Evolutionary conservation across 2,888 invertebrate species (phyloP).

Genomic region (Leucophenga montana): DNA sequence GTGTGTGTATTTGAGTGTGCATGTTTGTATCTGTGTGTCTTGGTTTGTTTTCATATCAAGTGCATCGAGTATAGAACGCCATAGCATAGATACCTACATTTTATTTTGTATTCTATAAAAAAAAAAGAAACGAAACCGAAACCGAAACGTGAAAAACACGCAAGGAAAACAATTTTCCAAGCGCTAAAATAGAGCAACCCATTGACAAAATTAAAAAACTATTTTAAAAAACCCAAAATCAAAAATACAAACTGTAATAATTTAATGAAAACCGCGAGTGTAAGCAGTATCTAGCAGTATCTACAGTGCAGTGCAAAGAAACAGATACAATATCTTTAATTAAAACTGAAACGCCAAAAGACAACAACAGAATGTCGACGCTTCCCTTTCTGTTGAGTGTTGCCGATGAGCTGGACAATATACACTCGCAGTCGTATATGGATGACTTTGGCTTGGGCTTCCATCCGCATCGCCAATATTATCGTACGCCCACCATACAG

Average conservation of each 20-base stretch:
- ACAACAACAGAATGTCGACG: slow-evolving; percentile 68
- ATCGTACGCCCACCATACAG: slow-evolving; percentile 71
- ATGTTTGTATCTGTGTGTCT: slow-evolving; percentile 23
- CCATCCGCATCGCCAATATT: slow-evolving; percentile 66
- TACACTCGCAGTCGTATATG: slow-evolving; percentile 70
- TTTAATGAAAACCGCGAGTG: too few species aligned
- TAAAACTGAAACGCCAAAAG: slow-evolving; percentile 38
- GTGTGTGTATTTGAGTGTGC: slow-evolving; percentile 29
- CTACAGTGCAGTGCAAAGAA: background rate
- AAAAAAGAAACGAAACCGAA: slow-evolving; percentile 9
- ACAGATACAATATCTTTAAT: background rate
- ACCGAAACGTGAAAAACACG: background rate
- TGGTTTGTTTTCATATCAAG: slow-evolving; percentile 19
- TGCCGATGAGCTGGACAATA: slow-evolving; percentile 72
- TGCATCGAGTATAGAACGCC: slow-evolving; percentile 23
- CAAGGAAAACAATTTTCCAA: slow-evolving; percentile 43
- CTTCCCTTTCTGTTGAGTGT: slow-evolving; percentile 71
- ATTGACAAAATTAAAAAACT: slow-evolving; percentile 30
- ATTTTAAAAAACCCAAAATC: background rate
- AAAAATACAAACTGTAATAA: slow-evolving; percentile 6
- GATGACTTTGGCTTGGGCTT: slow-evolving; percentile 72
- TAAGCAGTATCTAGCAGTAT: background rate
- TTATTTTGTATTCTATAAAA: slow-evolving; percentile 10
- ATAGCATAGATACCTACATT: slow-evolving; percentile 57
- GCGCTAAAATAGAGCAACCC: slow-evolving; percentile 47